Percentiles rank a stretch among this genome's conserved stretches.
Conservation (phyloP, 2,113 vertebrate genomes). For the Perccottus glenii region DNA sequence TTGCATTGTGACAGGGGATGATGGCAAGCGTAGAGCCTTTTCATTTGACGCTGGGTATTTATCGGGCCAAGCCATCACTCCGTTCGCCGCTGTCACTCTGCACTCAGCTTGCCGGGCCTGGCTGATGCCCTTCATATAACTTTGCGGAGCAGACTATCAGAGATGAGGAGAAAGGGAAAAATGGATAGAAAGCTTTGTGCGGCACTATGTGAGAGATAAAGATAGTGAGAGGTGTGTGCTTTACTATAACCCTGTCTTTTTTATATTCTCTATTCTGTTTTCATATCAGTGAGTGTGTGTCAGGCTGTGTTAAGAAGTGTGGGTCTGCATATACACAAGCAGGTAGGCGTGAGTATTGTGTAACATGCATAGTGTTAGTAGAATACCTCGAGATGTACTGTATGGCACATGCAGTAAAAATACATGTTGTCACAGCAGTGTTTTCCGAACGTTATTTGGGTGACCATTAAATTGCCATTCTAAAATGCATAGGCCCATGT, state of each 20-base stretch:
- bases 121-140: slow-evolving; percentile 99
- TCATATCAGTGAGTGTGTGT: slow-evolving; percentile 61
- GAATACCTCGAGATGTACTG: not conserved
- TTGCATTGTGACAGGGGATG: slow-evolving; percentile 99
- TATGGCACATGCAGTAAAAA: not conserved
- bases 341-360: slow-evolving; percentile 46
- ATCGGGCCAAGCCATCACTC: slow-evolving; percentile 99
- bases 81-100: slow-evolving; percentile 99
- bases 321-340: slow-evolving; percentile 3
- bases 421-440: no score
- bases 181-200: slow-evolving; percentile 60
- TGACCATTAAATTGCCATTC: no score
- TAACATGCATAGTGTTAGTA: slow-evolving; percentile 76
- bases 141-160: slow-evolving; percentile 90
- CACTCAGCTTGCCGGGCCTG: slow-evolving; percentile 98
- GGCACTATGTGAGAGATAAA: slow-evolving; percentile 53
- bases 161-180: slow-evolving; percentile 43
- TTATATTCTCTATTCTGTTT: slow-evolving; percentile 53
- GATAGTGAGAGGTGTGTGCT: slow-evolving; percentile 65
- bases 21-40: slow-evolving; percentile 99
- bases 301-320: slow-evolving; percentile 58
- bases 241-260: slow-evolving; percentile 65
- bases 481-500: no score
- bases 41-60: slow-evolving; percentile 99
- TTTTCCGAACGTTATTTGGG: no score